phyloP scores from a whole-genome alignment of 2,888 invertebrate species.

The Andricus quercusramuli region DNA sequence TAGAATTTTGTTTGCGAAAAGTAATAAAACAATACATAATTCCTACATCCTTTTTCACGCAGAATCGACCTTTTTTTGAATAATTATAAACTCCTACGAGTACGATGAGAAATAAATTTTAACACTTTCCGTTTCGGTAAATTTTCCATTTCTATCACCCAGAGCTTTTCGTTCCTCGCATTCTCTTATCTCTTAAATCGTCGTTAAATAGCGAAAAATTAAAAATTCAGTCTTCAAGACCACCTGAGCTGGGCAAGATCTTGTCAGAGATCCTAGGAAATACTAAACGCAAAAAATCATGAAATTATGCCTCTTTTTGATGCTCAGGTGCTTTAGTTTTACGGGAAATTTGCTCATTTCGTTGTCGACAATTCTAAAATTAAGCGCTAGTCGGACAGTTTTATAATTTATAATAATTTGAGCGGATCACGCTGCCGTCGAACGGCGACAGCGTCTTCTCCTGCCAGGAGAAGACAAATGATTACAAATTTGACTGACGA shows the following conservation, averaged over 20 bases:
- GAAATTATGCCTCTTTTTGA: slow-evolving; percentile 35
- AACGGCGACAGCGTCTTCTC: neutral
- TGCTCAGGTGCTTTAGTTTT: slow-evolving; percentile 32
- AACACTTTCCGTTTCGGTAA: neutral
- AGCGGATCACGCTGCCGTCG: neutral
- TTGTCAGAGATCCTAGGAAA: slow-evolving; percentile 2
- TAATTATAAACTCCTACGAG: neutral
- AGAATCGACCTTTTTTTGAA: neutral
- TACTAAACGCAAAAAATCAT: slow-evolving; percentile 42
- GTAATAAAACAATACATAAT: too few species aligned
- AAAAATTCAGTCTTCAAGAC: slow-evolving; percentile 63
- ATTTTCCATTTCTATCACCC: slow-evolving; percentile 8
- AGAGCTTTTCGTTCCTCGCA: slow-evolving; percentile 33
- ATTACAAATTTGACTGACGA: slow-evolving; percentile 19
- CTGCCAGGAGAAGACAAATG: slow-evolving; percentile 24
- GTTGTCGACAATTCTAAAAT: slow-evolving; percentile 42
- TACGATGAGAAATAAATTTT: neutral
- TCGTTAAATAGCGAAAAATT: slow-evolving; percentile 52
- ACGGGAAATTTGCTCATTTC: slow-evolving; percentile 45
- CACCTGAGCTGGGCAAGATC: slow-evolving; percentile 51
- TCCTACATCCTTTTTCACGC: too few species aligned
- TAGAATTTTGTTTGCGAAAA: too few species aligned
- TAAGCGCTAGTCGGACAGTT: slow-evolving; percentile 32
- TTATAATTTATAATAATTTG: slow-evolving; percentile 23
- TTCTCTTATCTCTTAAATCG: slow-evolving; percentile 37